phyloP scores from a whole-genome alignment of 2,888 invertebrate genomes.

The Margaritifera margaritifera region DNA sequence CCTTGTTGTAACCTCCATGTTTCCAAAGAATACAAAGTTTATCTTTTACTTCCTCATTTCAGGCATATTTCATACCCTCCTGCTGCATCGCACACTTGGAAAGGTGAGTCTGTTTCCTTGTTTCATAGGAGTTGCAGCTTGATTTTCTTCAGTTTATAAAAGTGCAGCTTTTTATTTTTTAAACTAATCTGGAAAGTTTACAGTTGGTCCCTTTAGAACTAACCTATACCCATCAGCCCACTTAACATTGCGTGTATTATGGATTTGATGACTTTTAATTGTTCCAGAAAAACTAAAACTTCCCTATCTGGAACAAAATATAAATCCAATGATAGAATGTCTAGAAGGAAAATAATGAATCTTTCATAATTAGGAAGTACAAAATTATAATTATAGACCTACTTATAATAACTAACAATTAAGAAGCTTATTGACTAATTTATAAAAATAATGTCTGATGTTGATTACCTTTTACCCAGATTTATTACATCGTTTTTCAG shows the following conservation, averaged over 20 bases:
- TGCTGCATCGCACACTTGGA: conserved; percentile 74
- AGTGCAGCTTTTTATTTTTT: neutral
- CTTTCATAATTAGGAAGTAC: neutral
- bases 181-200: no score
- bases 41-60: conserved; percentile 29
- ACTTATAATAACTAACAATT: neutral
- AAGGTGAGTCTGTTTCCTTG: conserved; percentile 67
- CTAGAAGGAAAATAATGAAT: neutral
- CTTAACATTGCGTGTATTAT: no score
- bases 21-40: no score
- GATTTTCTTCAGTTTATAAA: neutral
- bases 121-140: neutral
- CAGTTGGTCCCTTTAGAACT: no score
- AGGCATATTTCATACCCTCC: conserved; percentile 74
- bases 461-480: neutral
- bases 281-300: no score
- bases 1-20: no score
- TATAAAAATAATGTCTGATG: neutral
- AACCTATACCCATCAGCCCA: no score
- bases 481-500: conserved; percentile 61
- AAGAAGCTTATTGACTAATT: neutral
- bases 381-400: neutral
- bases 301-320: no score
- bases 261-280: no score
- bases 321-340: no score